A percentile compares a stretch with the other conserved stretches of the same genome.
phyloP scores from a whole-genome alignment of 2,797 vertebrate genomes.

The Salmo trutta region DNA sequence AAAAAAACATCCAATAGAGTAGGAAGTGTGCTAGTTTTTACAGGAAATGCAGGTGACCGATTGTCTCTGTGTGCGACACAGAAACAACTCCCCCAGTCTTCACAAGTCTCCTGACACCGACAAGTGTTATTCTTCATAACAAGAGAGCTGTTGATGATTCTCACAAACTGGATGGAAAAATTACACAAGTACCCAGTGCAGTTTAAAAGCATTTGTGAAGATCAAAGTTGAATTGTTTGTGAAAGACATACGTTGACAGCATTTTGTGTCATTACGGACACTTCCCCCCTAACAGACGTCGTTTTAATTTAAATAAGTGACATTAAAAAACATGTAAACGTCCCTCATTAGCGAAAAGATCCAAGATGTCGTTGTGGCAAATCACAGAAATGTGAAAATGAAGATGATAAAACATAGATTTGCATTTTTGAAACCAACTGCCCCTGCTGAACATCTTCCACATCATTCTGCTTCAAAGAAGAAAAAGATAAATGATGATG shows the following conservation, averaged over 20 bases:
- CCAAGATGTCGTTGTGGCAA: conserved; percentile 68
- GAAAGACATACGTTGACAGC: conserved; percentile 44
- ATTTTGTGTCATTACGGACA: conserved; percentile 46
- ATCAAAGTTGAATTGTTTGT: conserved; percentile 64
- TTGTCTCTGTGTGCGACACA: conserved; percentile 71
- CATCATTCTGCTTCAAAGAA: conserved; percentile 99
- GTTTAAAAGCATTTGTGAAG: conserved; percentile 58
- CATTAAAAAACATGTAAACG: conserved; percentile 71
- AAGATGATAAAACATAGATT: conserved; percentile 87
- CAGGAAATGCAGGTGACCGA: conserved; percentile 72
- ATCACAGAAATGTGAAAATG: conserved; percentile 90
- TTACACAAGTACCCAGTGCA: conserved; percentile 55
- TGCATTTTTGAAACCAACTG: conserved; percentile 87
- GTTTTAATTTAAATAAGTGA: conserved; percentile 65
- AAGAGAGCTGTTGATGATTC: conserved; percentile 62
- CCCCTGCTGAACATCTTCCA: conserved; percentile 82
- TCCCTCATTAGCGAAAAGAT: conserved; percentile 70
- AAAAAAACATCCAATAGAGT: conserved; percentile 19
- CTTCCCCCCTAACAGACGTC: conserved; percentile 18
- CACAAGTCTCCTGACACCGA: conserved; percentile 76
- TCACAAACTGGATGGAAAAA: conserved; percentile 37
- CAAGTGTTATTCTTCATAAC: conserved; percentile 66
- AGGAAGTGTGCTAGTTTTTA: conserved; percentile 69
- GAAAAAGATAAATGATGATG: conserved; percentile 99
- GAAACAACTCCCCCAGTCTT: conserved; percentile 76